Percentiles rank a stretch among this genome's conserved stretches.
phyloP scores from a whole-genome alignment of 2,888 invertebrate species.

The Salticus scenicus region DNA sequence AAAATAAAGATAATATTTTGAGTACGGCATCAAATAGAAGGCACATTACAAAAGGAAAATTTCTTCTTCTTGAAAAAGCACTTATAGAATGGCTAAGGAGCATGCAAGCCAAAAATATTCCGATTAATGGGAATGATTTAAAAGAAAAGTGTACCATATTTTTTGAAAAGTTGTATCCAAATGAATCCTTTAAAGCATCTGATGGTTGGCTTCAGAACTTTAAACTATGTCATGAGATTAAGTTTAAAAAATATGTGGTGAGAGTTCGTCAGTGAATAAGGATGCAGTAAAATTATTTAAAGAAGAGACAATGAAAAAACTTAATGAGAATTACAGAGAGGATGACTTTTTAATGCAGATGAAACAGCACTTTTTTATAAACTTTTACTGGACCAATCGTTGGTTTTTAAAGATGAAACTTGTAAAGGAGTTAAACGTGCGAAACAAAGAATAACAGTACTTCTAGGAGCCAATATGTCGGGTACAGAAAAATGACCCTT shows the following conservation, averaged over 20 bases:
- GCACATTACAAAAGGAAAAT: too few relatives aligned
- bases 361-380: background rate
- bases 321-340: background rate
- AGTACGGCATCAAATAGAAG: too few relatives aligned
- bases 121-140: background rate
- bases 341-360: background rate
- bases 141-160: background rate
- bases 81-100: background rate
- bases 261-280: background rate
- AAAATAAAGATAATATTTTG: too few relatives aligned
- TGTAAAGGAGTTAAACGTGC: constrained; percentile 3
- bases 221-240: background rate
- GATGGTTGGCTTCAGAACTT: background rate
- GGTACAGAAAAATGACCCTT: background rate
- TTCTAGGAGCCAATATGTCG: background rate
- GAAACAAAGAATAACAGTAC: constrained; percentile 1
- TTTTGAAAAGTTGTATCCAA: background rate
- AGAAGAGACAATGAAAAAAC: background rate
- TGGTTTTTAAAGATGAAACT: background rate
- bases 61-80: too few relatives aligned
- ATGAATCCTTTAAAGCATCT: background rate
- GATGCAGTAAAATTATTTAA: constrained; percentile 3
- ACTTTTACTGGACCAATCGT: background rate
- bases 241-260: background rate
- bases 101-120: background rate